Evolutionary conservation across 1,140 invertebrate species (phyloP).

Genomic region (Lordiphosa collinella): DNA sequence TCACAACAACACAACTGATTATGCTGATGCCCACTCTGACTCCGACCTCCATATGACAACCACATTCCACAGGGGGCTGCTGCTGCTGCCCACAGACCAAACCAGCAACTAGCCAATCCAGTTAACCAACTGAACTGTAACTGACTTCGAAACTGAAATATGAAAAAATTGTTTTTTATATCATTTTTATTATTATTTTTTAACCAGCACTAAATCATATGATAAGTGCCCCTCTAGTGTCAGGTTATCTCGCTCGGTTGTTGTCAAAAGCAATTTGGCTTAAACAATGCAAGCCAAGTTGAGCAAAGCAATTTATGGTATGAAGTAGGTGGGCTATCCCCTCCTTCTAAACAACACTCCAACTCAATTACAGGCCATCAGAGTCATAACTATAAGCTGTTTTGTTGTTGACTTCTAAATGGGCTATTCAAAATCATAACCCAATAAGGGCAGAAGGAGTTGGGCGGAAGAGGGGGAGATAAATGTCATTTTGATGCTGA

Average conservation of each 20-base stretch:
- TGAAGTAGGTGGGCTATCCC: background rate
- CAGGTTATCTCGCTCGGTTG: conserved; percentile 6
- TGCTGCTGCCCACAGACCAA: conserved; percentile 3
- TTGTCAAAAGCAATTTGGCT: conserved; percentile 16
- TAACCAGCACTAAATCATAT: conserved; percentile 8
- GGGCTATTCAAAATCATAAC: conserved; percentile 13
- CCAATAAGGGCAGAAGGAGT: background rate
- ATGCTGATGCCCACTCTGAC: conserved; percentile 5
- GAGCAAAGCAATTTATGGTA: conserved; percentile 11
- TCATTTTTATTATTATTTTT: conserved; percentile 1
- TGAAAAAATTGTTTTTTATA: background rate
- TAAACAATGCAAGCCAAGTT: conserved; percentile 7
- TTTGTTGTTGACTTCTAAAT: conserved; percentile 12
- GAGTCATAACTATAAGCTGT: conserved; percentile 9
- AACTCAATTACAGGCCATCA: conserved; percentile 11
- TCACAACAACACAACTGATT: conserved; percentile 3
- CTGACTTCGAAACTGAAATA: conserved; percentile 8
- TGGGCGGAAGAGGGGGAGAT: background rate
- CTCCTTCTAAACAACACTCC: background rate
- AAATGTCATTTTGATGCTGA: conserved; percentile 10
- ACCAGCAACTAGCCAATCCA: conserved; percentile 4
- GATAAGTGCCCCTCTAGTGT: conserved; percentile 14
- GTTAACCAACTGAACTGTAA: conserved; percentile 13
- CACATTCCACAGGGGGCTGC: background rate
- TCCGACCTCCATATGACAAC: conserved; percentile 1